A percentile compares a stretch with the other conserved stretches of the same genome.
Conservation (phyloP, 2,797 vertebrate species). For the Cygnus olor region DNA sequence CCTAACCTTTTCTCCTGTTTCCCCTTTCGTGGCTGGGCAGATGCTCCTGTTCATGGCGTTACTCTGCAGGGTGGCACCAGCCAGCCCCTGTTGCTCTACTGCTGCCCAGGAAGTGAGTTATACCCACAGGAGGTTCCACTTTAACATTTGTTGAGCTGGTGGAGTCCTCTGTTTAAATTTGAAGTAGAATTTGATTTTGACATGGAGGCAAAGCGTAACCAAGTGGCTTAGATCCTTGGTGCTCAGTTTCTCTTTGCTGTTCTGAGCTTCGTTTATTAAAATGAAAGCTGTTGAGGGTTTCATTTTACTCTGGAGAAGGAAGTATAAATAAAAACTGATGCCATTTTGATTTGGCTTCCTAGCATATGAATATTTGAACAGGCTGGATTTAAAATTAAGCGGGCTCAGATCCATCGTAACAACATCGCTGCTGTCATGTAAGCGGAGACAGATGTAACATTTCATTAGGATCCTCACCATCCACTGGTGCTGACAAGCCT, state of each 20-base stretch:
- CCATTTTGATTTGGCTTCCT: neutral
- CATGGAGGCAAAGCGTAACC: neutral
- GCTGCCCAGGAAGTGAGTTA: neutral
- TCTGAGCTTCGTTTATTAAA: neutral
- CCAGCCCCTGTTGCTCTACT: neutral
- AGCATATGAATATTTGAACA: neutral
- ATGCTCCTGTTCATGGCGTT: rapidly evolving
- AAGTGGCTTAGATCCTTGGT: neutral
- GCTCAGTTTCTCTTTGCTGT: neutral
- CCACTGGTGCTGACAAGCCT: neutral
- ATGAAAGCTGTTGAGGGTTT: neutral
- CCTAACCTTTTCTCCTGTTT: neutral
- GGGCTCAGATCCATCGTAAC: neutral
- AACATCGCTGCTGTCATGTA: neutral
- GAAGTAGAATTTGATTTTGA: neutral
- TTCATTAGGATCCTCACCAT: neutral
- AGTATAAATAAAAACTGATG: neutral
- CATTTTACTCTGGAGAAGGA: neutral
- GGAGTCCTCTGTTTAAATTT: neutral
- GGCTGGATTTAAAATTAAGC: neutral
- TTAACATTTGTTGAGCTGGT: neutral
- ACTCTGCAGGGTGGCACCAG: neutral
- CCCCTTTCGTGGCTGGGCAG: neutral
- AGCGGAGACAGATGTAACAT: neutral
- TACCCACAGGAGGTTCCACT: neutral